Conservation (phyloP, 2,888 invertebrate species). For the Drosophila paramelanica region DNA sequence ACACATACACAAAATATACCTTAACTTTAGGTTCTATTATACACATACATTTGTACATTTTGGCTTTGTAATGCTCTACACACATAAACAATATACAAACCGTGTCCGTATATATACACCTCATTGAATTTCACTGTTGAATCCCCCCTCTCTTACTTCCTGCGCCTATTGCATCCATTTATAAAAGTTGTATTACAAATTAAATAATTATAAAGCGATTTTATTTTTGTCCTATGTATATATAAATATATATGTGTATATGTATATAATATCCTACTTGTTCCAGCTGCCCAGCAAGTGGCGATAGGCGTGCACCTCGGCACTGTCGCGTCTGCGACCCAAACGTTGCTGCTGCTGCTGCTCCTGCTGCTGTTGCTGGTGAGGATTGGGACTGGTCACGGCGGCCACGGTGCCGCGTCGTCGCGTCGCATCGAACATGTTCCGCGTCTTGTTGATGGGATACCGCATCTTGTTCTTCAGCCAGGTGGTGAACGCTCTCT, state of each 20-base stretch:
- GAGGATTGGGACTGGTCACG: slow-evolving; percentile 33
- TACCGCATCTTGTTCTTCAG: slow-evolving; percentile 85
- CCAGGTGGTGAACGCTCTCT: slow-evolving; percentile 86
- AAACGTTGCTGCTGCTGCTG: slow-evolving; percentile 16
- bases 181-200: slow-evolving; percentile 67
- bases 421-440: slow-evolving; percentile 83
- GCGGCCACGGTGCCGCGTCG: slow-evolving; percentile 54
- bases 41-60: slow-evolving; percentile 46
- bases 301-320: slow-evolving; percentile 63
- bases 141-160: slow-evolving; percentile 9
- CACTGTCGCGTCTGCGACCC: slow-evolving; percentile 49
- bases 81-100: slow-evolving; percentile 16
- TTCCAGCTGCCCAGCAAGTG: slow-evolving; percentile 69
- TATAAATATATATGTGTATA: slow-evolving; percentile 41
- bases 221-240: slow-evolving; percentile 17
- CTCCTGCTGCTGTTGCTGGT: slow-evolving; percentile 18
- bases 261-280: slow-evolving; percentile 44
- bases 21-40: slow-evolving; percentile 33
- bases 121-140: slow-evolving; percentile 48
- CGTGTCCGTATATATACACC: slow-evolving; percentile 23
- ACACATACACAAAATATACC: slow-evolving; percentile 25
- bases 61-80: slow-evolving; percentile 31
- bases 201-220: slow-evolving; percentile 46
- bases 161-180: slow-evolving; percentile 29
- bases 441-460: slow-evolving; percentile 84